Conservation (phyloP, 2,113 vertebrate species). For the Centrocercus urophasianus region DNA sequence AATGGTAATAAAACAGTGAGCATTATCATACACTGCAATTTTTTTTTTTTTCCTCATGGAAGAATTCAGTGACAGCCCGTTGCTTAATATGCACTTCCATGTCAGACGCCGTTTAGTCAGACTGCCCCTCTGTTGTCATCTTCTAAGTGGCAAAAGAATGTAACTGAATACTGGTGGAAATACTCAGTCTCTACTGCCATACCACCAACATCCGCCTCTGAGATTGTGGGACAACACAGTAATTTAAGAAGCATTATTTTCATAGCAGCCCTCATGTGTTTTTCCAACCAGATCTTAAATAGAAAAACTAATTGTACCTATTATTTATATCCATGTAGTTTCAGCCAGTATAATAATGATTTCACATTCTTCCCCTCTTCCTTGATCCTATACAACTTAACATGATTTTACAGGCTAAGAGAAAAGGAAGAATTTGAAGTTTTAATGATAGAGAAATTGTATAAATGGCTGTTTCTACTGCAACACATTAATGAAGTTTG, state of each 20-base stretch:
- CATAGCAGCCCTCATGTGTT: not conserved
- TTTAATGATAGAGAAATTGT: not conserved
- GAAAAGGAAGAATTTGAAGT: not conserved
- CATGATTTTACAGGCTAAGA: not conserved
- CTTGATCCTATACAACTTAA: not conserved
- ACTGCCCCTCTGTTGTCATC: no score
- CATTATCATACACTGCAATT: not conserved
- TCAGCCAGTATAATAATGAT: not conserved
- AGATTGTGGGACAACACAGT: no score
- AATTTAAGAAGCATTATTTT: no score
- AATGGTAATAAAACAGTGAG: not conserved
- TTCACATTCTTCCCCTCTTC: not conserved
- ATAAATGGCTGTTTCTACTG: constrained; percentile 1
- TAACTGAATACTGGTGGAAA: no score
- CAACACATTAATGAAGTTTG: constrained; percentile 11
- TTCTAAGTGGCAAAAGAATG: no score
- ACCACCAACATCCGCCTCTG: no score
- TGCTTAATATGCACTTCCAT: no score
- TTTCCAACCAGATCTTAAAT: not conserved
- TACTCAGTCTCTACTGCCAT: no score
- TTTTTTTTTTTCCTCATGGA: no score
- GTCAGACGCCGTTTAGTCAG: no score
- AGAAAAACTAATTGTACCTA: not conserved
- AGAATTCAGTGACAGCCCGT: no score
- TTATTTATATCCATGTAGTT: not conserved